Evolutionary conservation across 2,888 invertebrate genomes (phyloP).

Genomic region (Actias luna): DNA sequence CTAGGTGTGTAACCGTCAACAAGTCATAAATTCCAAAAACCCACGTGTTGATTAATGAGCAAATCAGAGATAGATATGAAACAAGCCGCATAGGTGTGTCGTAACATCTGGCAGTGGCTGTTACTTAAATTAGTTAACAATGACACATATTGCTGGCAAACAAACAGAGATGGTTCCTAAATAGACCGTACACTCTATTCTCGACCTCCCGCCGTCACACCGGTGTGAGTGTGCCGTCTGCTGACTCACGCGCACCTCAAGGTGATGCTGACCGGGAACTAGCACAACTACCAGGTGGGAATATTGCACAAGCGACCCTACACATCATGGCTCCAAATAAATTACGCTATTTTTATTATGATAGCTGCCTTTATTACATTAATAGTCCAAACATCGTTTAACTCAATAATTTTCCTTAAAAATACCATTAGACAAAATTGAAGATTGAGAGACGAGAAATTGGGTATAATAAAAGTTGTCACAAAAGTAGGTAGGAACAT

Average conservation of each 20-base stretch:
- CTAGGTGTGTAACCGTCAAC: background rate
- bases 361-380: background rate
- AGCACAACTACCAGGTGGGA: conserved; percentile 29
- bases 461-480: no score
- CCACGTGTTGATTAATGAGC: conserved; percentile 39
- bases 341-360: background rate
- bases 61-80: conserved; percentile 44
- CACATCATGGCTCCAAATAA: background rate
- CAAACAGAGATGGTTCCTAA: conserved; percentile 77
- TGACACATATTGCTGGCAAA: conserved; percentile 82
- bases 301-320: conserved; percentile 6
- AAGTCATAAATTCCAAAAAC: conserved; percentile 8
- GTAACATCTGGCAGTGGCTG: conserved; percentile 77
- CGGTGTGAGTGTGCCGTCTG: conserved; percentile 71
- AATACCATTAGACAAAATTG: no score
- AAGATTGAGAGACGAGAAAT: background rate
- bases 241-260: conserved; percentile 78
- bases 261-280: conserved; percentile 56
- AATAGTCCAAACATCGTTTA: no score
- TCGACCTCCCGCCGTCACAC: conserved; percentile 72
- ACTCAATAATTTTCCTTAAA: no score
- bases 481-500: background rate
- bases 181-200: conserved; percentile 78
- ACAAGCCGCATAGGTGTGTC: conserved; percentile 51
- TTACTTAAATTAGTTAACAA: conserved; percentile 82